A percentile compares a stretch with the other conserved stretches of the same genome.
Evolutionary conservation across 92 coral and sea anemone genomes (phyloP).

Genomic region (Blastomussa wellsi): DNA sequence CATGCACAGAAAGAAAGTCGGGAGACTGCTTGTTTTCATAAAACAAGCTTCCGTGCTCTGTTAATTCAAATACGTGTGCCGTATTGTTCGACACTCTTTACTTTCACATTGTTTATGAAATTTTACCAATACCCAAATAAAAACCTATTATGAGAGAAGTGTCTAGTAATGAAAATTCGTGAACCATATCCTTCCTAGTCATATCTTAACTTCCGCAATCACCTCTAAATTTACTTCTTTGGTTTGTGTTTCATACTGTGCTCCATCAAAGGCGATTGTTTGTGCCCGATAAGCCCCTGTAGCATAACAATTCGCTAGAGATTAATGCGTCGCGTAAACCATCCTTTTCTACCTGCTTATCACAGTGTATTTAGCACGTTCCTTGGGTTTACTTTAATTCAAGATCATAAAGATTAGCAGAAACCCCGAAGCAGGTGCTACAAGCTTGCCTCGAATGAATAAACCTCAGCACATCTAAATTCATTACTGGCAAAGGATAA

Average conservation of each 20-base stretch:
- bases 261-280: slow-evolving; percentile 70
- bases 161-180: slow-evolving; percentile 74
- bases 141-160: slow-evolving; percentile 69
- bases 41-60: slow-evolving; percentile 67
- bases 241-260: slow-evolving; percentile 58
- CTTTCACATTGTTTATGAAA: slow-evolving; percentile 73
- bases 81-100: slow-evolving; percentile 66
- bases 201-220: slow-evolving; percentile 81
- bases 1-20: slow-evolving; percentile 57
- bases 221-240: slow-evolving; percentile 85
- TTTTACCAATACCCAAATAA: slow-evolving; percentile 75
- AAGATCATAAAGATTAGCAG: slow-evolving; percentile 68
- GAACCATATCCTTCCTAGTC: slow-evolving; percentile 57
- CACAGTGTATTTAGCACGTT: slow-evolving; percentile 71
- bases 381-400: slow-evolving; percentile 70
- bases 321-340: slow-evolving; percentile 76
- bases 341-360: slow-evolving; percentile 65
- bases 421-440: slow-evolving; percentile 61
- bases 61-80: slow-evolving; percentile 49
- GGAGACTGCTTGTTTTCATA: slow-evolving; percentile 44
- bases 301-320: slow-evolving; percentile 75
- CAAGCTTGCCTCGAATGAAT: slow-evolving; percentile 34
- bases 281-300: slow-evolving; percentile 56
- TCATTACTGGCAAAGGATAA: slow-evolving; percentile 34
- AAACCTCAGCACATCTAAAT: slow-evolving; percentile 47